Conservation (phyloP, 2,888 invertebrate genomes). For the Eupithecia subumbrata region DNA sequence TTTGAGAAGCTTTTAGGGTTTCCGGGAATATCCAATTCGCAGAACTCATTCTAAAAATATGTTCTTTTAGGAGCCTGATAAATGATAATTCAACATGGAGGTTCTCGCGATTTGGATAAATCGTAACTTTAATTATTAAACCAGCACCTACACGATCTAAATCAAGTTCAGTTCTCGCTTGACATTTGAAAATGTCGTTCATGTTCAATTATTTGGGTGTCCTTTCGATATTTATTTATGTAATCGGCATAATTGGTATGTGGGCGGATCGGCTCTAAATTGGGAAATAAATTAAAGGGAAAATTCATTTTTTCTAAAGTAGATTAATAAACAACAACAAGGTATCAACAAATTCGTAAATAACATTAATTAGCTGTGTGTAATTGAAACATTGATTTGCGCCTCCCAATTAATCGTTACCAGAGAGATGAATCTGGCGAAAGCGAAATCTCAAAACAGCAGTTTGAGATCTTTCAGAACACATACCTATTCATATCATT, state of each 20-base stretch:
- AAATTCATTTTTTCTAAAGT: background rate
- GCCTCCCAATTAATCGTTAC: background rate
- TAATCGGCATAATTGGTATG: conserved; percentile 7
- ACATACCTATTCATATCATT: no score
- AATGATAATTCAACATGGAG: background rate
- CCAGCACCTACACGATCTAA: background rate
- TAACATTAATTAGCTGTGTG: background rate
- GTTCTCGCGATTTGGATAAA: background rate
- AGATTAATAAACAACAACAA: background rate
- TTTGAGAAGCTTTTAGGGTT: background rate
- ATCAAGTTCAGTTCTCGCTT: background rate
- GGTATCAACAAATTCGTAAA: background rate
- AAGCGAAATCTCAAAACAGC: background rate
- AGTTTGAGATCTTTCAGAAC: no score
- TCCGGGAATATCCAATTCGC: background rate
- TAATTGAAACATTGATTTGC: background rate
- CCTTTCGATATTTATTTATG: background rate
- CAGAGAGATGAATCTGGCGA: background rate
- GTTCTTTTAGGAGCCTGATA: background rate
- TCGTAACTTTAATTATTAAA: background rate
- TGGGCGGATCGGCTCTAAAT: background rate
- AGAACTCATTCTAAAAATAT: background rate
- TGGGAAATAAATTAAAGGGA: background rate
- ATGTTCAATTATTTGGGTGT: conserved; percentile 10
- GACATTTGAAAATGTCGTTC: conserved; percentile 1